These are phyloP conservation scores for Microcaecilia unicolor DNA, from an alignment of 2,797 vertebrate species.

Conservation along the genomic window DNA sequence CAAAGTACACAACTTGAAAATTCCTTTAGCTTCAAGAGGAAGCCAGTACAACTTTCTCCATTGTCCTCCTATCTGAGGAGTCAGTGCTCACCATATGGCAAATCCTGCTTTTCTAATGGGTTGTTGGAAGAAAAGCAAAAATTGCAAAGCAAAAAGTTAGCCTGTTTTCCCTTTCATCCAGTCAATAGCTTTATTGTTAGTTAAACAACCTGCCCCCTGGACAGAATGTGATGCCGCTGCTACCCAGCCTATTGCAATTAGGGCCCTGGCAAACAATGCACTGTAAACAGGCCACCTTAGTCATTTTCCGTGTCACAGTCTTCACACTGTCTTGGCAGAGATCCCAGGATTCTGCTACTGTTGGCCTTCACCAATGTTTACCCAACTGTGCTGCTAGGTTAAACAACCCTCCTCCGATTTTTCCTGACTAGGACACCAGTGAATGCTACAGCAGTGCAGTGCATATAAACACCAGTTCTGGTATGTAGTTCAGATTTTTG, in stretches of 20 bases:
- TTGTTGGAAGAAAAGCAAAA: not conserved
- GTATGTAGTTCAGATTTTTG: not conserved
- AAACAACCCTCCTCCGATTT: constrained; percentile 5
- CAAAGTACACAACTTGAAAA: too few relatives aligned
- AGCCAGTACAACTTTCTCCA: too few relatives aligned
- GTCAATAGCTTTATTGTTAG: constrained; percentile 3
- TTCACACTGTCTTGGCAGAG: constrained; percentile 12
- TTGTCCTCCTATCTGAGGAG: too few relatives aligned
- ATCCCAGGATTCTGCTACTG: constrained; percentile 4
- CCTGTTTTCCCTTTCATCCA: not conserved
- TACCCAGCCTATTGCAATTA: constrained; percentile 20
- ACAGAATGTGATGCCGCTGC: constrained; percentile 10
- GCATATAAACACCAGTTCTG: too few relatives aligned
- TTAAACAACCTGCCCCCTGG: constrained; percentile 24
- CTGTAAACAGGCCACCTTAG: not conserved
- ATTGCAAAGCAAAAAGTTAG: not conserved
- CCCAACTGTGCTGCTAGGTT: not conserved
- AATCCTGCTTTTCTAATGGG: not conserved
- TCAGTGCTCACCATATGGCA: constrained; percentile 5
- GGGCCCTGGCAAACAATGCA: constrained; percentile 12
- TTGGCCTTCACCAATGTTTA: constrained; percentile 11
- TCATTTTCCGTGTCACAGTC: not conserved
- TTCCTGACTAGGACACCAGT: too few relatives aligned
- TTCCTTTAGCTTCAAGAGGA: too few relatives aligned
- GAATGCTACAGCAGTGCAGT: too few relatives aligned